Evolutionary conservation across 2,888 invertebrate genomes (phyloP).

Genomic region (Cataglyphis altisquamis): DNA sequence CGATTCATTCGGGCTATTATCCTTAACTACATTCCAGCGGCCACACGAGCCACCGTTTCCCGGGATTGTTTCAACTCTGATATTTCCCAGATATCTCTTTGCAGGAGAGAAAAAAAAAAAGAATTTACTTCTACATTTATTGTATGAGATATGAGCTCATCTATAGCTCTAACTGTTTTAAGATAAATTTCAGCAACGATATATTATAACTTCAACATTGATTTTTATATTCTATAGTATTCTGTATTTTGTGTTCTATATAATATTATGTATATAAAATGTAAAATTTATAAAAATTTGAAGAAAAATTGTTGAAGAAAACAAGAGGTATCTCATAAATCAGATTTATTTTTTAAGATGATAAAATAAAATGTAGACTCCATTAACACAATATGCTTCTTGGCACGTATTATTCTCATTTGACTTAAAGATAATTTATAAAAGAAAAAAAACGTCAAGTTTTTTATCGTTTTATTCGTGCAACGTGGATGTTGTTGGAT

Average conservation of each 20-base stretch:
- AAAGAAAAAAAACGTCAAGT: neutral
- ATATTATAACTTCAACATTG: neutral
- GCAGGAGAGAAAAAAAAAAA: neutral
- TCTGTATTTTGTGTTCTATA: neutral
- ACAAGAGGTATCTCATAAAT: neutral
- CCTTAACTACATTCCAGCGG: conserved; percentile 72
- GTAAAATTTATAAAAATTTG: neutral
- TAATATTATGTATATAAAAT: neutral
- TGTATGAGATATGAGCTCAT: neutral
- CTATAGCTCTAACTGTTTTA: neutral
- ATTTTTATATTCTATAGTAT: neutral
- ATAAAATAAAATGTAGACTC: neutral
- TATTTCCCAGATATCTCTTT: conserved; percentile 44
- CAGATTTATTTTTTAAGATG: conserved; percentile 8
- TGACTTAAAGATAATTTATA: neutral
- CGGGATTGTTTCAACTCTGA: conserved; percentile 59
- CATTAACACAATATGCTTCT: neutral
- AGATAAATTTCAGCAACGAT: neutral
- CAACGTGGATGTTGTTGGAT: conserved; percentile 8
- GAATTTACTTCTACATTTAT: conserved; percentile 20
- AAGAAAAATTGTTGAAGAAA: neutral
- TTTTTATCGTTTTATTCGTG: neutral
- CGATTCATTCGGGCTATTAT: conserved; percentile 76
- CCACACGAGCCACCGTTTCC: conserved; percentile 68
- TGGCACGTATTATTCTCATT: neutral